These are phyloP conservation scores for Panthera tigris DNA, from an alignment of 2,113 vertebrate genomes.

Conservation along the genomic window DNA sequence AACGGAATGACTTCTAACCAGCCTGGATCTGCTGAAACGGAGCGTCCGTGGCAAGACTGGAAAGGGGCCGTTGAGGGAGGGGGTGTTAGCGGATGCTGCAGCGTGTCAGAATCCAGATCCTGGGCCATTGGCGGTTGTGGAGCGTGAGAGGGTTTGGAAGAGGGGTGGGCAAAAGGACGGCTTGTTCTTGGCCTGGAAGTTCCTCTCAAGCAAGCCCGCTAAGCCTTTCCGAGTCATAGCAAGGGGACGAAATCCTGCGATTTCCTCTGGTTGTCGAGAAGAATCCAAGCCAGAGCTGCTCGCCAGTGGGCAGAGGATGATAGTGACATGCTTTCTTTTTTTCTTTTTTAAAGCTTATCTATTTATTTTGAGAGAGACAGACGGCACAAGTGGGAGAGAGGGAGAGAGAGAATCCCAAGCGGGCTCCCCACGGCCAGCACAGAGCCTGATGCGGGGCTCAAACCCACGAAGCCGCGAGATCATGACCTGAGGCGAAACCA, in stretches of 20 bases:
- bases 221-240: slow-evolving; percentile 94
- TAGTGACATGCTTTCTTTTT: slow-evolving; percentile 93
- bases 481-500: no score
- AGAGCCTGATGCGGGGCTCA: no score
- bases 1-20: slow-evolving; percentile 92
- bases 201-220: slow-evolving; percentile 89
- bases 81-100: slow-evolving; percentile 82
- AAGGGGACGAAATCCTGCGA: slow-evolving; percentile 94
- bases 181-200: slow-evolving; percentile 32
- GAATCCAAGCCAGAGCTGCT: slow-evolving; percentile 95
- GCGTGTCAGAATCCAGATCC: not conserved
- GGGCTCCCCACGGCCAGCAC: no score
- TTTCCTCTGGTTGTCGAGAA: slow-evolving; percentile 93
- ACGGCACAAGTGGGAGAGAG: no score
- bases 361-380: no score
- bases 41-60: slow-evolving; percentile 89
- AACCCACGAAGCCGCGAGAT: no score
- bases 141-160: slow-evolving; percentile 42
- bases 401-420: no score
- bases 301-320: slow-evolving; percentile 96
- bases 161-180: not conserved
- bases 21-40: slow-evolving; percentile 91
- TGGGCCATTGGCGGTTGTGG: no score
- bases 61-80: slow-evolving; percentile 86
- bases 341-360: no score